A percentile compares a stretch with the other conserved stretches of the same genome.
phyloP scores from a whole-genome alignment of 2,888 invertebrate species.

The Chloroclysta siterata region DNA sequence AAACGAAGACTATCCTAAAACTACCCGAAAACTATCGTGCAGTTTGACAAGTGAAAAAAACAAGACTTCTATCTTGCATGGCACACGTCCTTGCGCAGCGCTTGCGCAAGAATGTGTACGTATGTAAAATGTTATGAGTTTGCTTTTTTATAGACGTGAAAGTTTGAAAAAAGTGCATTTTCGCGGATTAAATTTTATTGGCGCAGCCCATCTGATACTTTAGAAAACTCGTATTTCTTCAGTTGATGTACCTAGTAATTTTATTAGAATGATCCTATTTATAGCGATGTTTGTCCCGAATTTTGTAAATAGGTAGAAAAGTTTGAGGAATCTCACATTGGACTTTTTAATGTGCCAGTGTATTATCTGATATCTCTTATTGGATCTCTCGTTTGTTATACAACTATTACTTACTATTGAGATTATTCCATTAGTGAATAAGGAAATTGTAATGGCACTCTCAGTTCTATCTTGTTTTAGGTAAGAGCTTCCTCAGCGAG shows the following conservation, averaged over 20 bases:
- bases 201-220: constrained; percentile 9
- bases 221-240: constrained; percentile 17
- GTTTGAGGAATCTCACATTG: constrained; percentile 31
- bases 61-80: constrained; percentile 19
- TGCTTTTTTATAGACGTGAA: constrained; percentile 8
- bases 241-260: constrained; percentile 16
- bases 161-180: constrained; percentile 4
- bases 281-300: constrained; percentile 21
- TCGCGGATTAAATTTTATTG: constrained; percentile 11
- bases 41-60: constrained; percentile 29
- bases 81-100: constrained; percentile 8
- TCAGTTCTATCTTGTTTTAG: constrained; percentile 16
- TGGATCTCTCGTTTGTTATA: constrained; percentile 70
- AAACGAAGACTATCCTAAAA: constrained; percentile 36
- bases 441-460: constrained; percentile 54
- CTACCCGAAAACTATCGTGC: constrained; percentile 25
- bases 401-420: constrained; percentile 65
- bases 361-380: constrained; percentile 52
- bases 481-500: constrained; percentile 3
- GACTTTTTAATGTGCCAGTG: constrained; percentile 55
- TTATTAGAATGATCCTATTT: constrained; percentile 14
- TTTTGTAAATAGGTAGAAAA: constrained; percentile 36
- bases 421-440: constrained; percentile 84
- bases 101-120: constrained; percentile 3
- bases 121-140: background rate